These are phyloP conservation scores for Phyllotreta striolata DNA, from an alignment of 2,888 invertebrate genomes.

Conservation along the genomic window DNA sequence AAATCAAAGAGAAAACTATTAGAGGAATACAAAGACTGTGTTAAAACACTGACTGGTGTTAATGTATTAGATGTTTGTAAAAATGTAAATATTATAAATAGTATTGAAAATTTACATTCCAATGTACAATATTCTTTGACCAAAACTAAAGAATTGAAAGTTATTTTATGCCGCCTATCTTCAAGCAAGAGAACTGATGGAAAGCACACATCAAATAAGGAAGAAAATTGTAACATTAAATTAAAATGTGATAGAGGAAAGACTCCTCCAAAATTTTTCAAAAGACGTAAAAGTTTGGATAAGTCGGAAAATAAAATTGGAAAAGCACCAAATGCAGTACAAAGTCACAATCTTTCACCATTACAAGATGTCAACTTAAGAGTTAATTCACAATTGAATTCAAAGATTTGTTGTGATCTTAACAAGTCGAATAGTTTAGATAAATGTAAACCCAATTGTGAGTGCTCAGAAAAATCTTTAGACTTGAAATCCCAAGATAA, in stretches of 20 bases:
- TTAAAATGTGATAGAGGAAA: constrained; percentile 45
- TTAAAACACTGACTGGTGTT: constrained; percentile 37
- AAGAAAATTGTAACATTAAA: constrained; percentile 39
- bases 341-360: constrained; percentile 44
- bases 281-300: constrained; percentile 41
- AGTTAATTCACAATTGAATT: constrained; percentile 38
- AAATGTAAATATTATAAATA: constrained; percentile 44
- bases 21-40: constrained; percentile 42
- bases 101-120: constrained; percentile 39
- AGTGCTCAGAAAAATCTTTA: constrained; percentile 9
- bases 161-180: constrained; percentile 39
- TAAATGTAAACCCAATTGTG: constrained; percentile 20
- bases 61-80: constrained; percentile 41
- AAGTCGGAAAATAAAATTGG: constrained; percentile 44
- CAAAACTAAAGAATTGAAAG: constrained; percentile 41
- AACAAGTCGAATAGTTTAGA: constrained; percentile 23
- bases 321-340: constrained; percentile 45
- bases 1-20: constrained; percentile 35
- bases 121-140: constrained; percentile 40
- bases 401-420: constrained; percentile 35
- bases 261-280: constrained; percentile 41
- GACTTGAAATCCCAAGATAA: constrained; percentile 6
- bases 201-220: constrained; percentile 29
- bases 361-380: constrained; percentile 47
- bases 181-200: constrained; percentile 30